These are phyloP conservation scores for Amphiprion clarkii DNA, from an alignment of 2,797 vertebrate species.

Conservation along the genomic window DNA sequence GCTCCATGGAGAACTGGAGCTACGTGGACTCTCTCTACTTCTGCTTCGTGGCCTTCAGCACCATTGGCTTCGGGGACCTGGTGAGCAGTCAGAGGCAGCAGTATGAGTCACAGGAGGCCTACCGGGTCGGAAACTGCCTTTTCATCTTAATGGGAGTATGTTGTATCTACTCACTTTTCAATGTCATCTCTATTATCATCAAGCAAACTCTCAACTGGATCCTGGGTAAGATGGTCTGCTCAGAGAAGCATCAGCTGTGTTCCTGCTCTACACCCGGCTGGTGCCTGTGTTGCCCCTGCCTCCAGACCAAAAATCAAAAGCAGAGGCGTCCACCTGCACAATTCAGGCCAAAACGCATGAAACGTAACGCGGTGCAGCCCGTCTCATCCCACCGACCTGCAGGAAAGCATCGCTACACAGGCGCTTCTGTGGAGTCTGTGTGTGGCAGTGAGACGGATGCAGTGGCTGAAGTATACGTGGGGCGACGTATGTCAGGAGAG, in stretches of 20 bases:
- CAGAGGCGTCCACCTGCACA: constrained; percentile 60
- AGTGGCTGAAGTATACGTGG: constrained; percentile 70
- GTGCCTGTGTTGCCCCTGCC: constrained; percentile 77
- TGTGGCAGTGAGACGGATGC: constrained; percentile 85
- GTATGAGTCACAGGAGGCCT: constrained; percentile 84
- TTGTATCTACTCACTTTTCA: constrained; percentile 89
- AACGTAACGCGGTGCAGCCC: constrained; percentile 84
- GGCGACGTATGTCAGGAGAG: constrained; percentile 85
- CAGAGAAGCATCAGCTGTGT: constrained; percentile 61
- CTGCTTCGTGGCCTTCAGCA: constrained; percentile 90
- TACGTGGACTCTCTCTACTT: constrained; percentile 89
- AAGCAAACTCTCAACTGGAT: constrained; percentile 90
- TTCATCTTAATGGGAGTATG: constrained; percentile 89
- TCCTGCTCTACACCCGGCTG: constrained; percentile 65
- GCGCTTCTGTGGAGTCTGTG: constrained; percentile 85
- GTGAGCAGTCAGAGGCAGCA: constrained; percentile 86
- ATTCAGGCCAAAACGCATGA: constrained; percentile 71
- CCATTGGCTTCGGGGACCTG: constrained; percentile 88
- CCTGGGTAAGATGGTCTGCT: constrained; percentile 81
- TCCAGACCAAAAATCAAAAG: constrained; percentile 61
- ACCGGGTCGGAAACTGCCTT: constrained; percentile 85
- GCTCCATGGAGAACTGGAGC: constrained; percentile 88
- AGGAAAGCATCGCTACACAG: constrained; percentile 71
- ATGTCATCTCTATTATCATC: constrained; percentile 88
- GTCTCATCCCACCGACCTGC: constrained; percentile 55